phyloP scores from a whole-genome alignment of 2,888 invertebrate species.

The Laspeyria flexula region DNA sequence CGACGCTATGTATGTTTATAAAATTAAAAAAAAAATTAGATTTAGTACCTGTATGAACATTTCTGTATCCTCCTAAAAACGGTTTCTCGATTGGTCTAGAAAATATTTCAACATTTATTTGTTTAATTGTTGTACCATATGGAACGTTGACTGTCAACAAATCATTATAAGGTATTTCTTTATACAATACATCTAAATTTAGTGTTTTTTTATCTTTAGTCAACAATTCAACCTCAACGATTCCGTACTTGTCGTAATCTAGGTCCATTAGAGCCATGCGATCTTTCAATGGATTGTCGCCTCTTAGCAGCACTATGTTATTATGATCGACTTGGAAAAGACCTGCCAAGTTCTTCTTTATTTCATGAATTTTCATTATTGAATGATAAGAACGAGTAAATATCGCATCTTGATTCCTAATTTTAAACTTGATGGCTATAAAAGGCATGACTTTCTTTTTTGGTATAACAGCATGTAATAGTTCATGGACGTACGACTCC shows the following conservation, averaged over 20 bases:
- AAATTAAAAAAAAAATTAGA: too few species aligned
- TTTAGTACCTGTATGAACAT: conserved; percentile 87
- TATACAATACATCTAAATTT: conserved; percentile 75
- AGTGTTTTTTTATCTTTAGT: conserved; percentile 73
- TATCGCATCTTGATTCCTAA: conserved; percentile 69
- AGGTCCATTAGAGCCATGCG: conserved; percentile 75
- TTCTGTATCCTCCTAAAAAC: conserved; percentile 92
- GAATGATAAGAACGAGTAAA: conserved; percentile 85
- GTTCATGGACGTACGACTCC: conserved; percentile 75
- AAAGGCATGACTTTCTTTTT: conserved; percentile 76
- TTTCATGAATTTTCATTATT: conserved; percentile 83
- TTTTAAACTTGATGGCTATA: conserved; percentile 77
- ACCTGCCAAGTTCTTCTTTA: conserved; percentile 86
- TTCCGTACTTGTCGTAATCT: conserved; percentile 81
- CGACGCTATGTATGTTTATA: too few species aligned
- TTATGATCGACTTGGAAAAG: conserved; percentile 84
- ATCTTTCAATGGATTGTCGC: conserved; percentile 72
- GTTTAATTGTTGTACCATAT: conserved; percentile 67
- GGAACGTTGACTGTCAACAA: conserved; percentile 77
- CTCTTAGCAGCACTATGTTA: conserved; percentile 79
- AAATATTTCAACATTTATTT: conserved; percentile 81
- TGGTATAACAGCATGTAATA: conserved; percentile 69
- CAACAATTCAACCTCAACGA: conserved; percentile 75
- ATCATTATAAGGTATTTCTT: conserved; percentile 74
- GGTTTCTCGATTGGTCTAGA: conserved; percentile 88